Base-by-base conservation (phyloP, 2,113 vertebrate genomes). In the Aphelocoma coerulescens region DNA sequence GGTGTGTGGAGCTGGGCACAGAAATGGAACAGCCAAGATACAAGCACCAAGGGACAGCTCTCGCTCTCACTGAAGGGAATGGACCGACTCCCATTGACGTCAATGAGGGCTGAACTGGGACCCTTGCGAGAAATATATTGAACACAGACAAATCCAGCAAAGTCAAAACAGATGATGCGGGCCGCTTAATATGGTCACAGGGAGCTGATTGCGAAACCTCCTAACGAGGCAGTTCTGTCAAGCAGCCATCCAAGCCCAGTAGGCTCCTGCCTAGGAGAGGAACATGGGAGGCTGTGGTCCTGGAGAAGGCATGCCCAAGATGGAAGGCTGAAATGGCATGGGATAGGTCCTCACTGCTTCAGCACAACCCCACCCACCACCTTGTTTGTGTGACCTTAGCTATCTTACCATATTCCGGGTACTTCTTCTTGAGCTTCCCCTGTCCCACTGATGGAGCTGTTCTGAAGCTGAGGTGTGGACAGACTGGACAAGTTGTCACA, bases 101-200 rank as follows among this genome's bases (percentile, higher is more conserved):
- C 96, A 97, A 51, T 96, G 95, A 96, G 82, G 85, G 82, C 90
- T 96, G 93, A 97, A 90, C 90, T 78, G 93, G 93, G 96, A 97
- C 95, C 96, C 95, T 96, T 96, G 95, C 7, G 5, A 96, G 95
- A 91, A 95, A 80, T 96, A 96, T 95, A 97, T 96, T 97, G 96
- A 96, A 96, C 93, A 88, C 95, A 97, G 95, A 97, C 93, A 97
- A 94, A 96, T 67, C 68, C 85, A 93, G 75, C 90, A 97, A 97
- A 97, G 88, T 96, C 93, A 96, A 97, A 97, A 65, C 95, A 97
- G 96, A 97, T 97, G 96, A 96, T 97, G 75, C 72, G 95, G 95
- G 79, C 95, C 68, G 20, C 95, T 89, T 90, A 96, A 67, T 65
- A 59, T 72, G 92, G 95, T 94, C 92, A 96, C 88, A 96, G 92